phyloP scores from a whole-genome alignment of 2,888 invertebrate genomes.

The Latrodectus hesperus region DNA sequence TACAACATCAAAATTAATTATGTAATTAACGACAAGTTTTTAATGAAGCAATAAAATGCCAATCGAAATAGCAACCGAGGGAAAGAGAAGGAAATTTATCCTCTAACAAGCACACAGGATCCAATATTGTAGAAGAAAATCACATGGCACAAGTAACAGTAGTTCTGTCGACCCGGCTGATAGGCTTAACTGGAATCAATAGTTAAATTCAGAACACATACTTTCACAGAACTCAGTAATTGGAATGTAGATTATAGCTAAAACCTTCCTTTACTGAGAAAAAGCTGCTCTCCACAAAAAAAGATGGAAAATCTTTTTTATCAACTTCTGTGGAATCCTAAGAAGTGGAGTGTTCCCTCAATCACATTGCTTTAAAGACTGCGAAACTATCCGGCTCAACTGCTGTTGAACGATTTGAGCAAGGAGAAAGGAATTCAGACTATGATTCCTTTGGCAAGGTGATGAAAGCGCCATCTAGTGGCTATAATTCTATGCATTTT shows the following conservation, averaged over 20 bases:
- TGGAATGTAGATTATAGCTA: background rate
- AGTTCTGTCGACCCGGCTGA: conserved; percentile 10
- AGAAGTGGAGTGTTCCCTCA: conserved; percentile 15
- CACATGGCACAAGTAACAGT: conserved; percentile 49
- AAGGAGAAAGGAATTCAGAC: conserved; percentile 16
- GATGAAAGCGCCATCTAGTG: conserved; percentile 46
- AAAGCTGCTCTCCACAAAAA: background rate
- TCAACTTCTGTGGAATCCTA: background rate
- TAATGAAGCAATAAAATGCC: too few species aligned
- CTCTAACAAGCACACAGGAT: background rate
- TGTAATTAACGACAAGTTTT: too few species aligned
- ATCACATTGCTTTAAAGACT: background rate
- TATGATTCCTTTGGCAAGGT: background rate
- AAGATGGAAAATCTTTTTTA: background rate
- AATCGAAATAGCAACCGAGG: too few species aligned
- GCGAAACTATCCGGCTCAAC: conserved; percentile 38
- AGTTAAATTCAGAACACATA: conserved; percentile 19
- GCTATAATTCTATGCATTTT: background rate
- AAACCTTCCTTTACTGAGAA: background rate
- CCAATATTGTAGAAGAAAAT: conserved; percentile 21
- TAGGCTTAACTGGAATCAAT: conserved; percentile 54
- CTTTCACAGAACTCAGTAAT: background rate
- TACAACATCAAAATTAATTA: too few species aligned
- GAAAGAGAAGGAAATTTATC: too few species aligned
- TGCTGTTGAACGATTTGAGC: conserved; percentile 56